Conservation (phyloP, 2,113 vertebrate species). For the Tricholaema leucomelas region DNA sequence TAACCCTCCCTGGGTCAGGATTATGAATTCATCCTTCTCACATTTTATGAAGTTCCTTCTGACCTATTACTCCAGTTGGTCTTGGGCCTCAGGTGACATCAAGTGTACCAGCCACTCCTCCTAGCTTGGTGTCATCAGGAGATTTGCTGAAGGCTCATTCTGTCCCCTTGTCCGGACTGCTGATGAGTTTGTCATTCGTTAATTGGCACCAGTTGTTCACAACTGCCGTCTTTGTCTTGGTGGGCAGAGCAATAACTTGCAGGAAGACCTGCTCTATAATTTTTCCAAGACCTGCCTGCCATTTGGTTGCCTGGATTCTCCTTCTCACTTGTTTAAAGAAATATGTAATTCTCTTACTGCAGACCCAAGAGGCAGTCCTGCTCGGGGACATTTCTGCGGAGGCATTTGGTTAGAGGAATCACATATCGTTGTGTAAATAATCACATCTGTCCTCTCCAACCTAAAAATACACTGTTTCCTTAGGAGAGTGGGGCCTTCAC, state of each 20-base stretch:
- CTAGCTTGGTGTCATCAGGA: background rate
- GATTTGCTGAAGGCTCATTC: background rate
- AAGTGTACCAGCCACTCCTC: background rate
- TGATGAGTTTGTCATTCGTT: background rate
- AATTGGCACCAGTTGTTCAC: background rate
- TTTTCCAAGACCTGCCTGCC: no score
- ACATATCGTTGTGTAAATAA: background rate
- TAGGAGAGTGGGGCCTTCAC: background rate
- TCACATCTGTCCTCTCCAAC: background rate
- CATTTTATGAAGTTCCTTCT: background rate
- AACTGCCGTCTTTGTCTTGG: background rate
- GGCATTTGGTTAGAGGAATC: background rate
- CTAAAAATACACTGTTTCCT: background rate
- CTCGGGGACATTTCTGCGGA: background rate
- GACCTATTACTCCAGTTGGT: background rate
- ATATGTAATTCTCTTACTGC: background rate
- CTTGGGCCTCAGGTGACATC: background rate
- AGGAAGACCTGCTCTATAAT: background rate
- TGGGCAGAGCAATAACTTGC: background rate
- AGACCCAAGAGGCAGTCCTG: background rate
- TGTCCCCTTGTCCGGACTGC: fast-evolving
- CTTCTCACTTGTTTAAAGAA: background rate
- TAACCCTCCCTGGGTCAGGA: background rate
- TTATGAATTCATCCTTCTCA: fast-evolving
- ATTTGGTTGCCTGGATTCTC: background rate